Conservation (phyloP, 2,113 vertebrate genomes). For the Balaenoptera acutorostrata region DNA sequence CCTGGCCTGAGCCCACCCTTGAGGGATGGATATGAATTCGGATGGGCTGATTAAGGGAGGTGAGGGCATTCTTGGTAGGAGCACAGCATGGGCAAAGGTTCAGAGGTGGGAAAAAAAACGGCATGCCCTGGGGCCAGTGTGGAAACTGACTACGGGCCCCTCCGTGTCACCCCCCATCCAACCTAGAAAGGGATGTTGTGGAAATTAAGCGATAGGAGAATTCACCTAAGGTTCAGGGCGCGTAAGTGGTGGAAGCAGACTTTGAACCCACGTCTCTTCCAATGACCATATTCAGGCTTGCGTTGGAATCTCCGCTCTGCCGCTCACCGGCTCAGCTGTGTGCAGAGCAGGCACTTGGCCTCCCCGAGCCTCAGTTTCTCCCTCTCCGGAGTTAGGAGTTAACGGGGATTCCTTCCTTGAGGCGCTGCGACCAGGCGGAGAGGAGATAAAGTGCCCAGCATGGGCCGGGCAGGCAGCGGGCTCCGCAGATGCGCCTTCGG, state of each 20-base stretch:
- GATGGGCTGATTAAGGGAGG: not conserved
- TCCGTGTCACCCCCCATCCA: not conserved
- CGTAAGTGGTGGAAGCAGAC: not conserved
- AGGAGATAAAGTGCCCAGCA: not conserved
- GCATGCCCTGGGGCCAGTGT: not conserved
- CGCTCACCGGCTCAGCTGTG: fast-evolving
- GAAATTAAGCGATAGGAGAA: too few relatives aligned
- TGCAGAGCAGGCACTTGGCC: not conserved
- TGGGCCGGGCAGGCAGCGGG: fast-evolving
- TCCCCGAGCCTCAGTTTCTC: not conserved
- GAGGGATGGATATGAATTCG: not conserved
- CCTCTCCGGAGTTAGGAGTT: not conserved
- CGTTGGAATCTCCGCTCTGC: fast-evolving
- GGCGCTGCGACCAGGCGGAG: not conserved
- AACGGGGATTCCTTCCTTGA: not conserved
- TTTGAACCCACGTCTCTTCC: not conserved
- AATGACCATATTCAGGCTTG: fast-evolving
- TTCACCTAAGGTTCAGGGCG: not conserved
- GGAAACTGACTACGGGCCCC: not conserved
- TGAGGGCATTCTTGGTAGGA: not conserved
- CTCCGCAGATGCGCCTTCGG: fast-evolving
- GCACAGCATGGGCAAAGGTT: not conserved
- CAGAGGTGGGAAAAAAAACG: not conserved
- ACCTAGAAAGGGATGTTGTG: not conserved
- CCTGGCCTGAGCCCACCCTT: not conserved